phyloP scores from a whole-genome alignment of 1,140 invertebrate species.

The Lepidotrigona ventralis region DNA sequence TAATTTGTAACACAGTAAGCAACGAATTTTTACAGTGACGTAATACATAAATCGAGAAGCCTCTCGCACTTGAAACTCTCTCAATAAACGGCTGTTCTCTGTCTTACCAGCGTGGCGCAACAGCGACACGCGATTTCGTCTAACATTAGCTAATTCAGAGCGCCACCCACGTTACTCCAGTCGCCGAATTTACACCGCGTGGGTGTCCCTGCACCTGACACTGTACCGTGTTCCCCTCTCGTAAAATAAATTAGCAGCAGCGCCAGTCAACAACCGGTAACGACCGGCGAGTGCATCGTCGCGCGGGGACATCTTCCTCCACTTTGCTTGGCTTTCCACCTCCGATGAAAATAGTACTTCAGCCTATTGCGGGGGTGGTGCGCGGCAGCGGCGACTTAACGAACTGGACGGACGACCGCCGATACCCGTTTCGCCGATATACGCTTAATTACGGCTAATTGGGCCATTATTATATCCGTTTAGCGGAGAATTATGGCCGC shows the following conservation, averaged over 20 bases:
- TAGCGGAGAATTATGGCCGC: slow-evolving; percentile 22
- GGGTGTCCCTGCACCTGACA: slow-evolving; percentile 55
- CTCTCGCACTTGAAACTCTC: no score
- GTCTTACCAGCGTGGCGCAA: no score
- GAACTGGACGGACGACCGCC: neutral
- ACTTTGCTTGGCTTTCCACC: neutral
- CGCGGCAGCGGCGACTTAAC: slow-evolving; percentile 6
- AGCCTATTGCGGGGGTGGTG: neutral
- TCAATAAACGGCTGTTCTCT: no score
- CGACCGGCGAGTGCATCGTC: neutral
- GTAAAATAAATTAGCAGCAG: slow-evolving; percentile 16
- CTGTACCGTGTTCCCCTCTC: neutral
- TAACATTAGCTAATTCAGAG: slow-evolving; percentile 57
- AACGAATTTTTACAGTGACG: no score
- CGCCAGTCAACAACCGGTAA: slow-evolving; percentile 9
- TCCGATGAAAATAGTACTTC: slow-evolving; percentile 41
- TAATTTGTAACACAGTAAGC: no score
- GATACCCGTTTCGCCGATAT: neutral
- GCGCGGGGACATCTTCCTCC: neutral
- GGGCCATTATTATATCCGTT: slow-evolving; percentile 27
- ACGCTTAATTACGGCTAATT: slow-evolving; percentile 19
- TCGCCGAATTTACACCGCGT: slow-evolving; percentile 55
- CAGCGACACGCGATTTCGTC: neutral
- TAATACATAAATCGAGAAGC: no score
- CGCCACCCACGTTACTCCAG: slow-evolving; percentile 59